Conservation (phyloP, 1,140 invertebrate genomes). For the Drosophila chauvacae region DNA sequence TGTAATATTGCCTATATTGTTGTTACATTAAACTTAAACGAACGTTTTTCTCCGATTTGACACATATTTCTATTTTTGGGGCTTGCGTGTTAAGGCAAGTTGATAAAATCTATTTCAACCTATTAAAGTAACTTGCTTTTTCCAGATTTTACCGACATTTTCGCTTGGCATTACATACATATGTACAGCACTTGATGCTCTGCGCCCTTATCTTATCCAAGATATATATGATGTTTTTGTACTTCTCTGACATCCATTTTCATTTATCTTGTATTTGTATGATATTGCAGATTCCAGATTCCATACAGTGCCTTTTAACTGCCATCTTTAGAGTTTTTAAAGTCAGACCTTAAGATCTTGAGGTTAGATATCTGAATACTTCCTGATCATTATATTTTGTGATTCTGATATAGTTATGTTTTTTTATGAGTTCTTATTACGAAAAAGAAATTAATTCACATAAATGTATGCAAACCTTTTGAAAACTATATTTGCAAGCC, state of each 20-base stretch:
- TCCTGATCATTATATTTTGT: background rate
- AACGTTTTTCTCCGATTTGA: background rate
- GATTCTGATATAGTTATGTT: background rate
- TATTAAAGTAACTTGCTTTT: conserved; percentile 2
- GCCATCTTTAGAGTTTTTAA: background rate
- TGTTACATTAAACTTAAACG: background rate
- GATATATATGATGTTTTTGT: conserved; percentile 45
- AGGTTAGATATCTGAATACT: background rate
- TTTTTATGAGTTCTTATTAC: background rate
- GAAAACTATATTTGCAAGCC: background rate
- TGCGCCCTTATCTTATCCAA: conserved; percentile 35
- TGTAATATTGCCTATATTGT: background rate
- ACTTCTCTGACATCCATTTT: conserved; percentile 23
- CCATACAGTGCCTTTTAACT: conserved; percentile 4
- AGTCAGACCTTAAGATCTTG: background rate
- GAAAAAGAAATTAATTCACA: background rate
- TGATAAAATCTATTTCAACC: conserved; percentile 6
- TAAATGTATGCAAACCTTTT: background rate
- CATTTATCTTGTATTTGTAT: conserved; percentile 35
- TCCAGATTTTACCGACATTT: conserved; percentile 23
- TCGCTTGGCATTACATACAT: no score
- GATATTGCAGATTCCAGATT: conserved; percentile 5
- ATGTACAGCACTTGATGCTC: conserved; percentile 7
- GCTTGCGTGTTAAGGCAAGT: background rate
- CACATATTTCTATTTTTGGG: background rate